phyloP scores from a whole-genome alignment of 2,113 vertebrate species.

The Columbina picui region DNA sequence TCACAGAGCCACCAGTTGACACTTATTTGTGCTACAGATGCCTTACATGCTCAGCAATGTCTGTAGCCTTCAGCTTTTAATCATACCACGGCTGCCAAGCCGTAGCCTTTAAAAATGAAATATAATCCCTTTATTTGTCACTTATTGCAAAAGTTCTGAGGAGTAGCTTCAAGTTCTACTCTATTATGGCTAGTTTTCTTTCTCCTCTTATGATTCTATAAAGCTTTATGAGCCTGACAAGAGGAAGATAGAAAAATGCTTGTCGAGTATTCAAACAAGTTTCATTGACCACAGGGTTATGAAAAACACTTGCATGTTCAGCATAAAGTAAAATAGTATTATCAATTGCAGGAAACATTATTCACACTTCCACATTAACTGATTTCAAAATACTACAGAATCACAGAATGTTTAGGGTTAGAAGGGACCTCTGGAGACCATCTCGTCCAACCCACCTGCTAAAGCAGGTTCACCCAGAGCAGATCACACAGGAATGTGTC shows the following conservation, averaged over 20 bases:
- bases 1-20: neutral
- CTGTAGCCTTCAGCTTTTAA: neutral
- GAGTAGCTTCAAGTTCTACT: neutral
- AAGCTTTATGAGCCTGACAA: neutral
- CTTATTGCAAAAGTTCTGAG: neutral
- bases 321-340: neutral
- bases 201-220: neutral
- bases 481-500: too few species aligned
- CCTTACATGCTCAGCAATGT: neutral
- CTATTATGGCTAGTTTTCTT: neutral
- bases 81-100: neutral
- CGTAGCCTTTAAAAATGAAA: neutral
- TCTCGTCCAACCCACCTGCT: too few species aligned
- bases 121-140: neutral
- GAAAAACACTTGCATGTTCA: neutral
- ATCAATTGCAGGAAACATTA: neutral
- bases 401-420: too few species aligned
- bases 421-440: too few species aligned
- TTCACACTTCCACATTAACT: neutral
- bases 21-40: neutral
- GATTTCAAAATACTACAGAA: neutral
- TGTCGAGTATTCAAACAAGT: neutral
- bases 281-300: neutral
- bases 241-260: neutral
- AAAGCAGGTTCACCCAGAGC: too few species aligned